These are phyloP conservation scores for Pogonocherus hispidulus DNA, from an alignment of 2,888 invertebrate species.

Conservation along the genomic window DNA sequence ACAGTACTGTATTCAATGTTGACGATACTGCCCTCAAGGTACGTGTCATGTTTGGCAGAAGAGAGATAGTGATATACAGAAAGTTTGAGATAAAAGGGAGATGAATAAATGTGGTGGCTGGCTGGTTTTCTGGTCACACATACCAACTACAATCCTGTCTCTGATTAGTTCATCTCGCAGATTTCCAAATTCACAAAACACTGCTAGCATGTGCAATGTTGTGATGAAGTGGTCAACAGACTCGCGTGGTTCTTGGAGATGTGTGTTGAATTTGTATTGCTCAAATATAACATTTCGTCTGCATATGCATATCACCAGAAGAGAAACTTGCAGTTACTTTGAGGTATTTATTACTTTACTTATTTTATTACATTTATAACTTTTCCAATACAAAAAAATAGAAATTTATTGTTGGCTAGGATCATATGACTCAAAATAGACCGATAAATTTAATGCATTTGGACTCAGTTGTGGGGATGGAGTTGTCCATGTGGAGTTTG, in stretches of 20 bases:
- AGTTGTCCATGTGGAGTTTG: neutral
- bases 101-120: constrained; percentile 12
- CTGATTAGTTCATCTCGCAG: constrained; percentile 28
- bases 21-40: too few species aligned
- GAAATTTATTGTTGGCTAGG: constrained; percentile 5
- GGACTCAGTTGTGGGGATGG: constrained; percentile 7
- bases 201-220: constrained; percentile 22
- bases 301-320: constrained; percentile 1
- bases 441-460: neutral
- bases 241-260: constrained; percentile 19
- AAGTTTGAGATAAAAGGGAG: too few species aligned
- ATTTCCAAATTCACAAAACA: constrained; percentile 31
- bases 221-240: constrained; percentile 22
- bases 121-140: constrained; percentile 13
- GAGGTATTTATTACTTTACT: too few species aligned
- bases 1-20: too few species aligned
- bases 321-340: neutral
- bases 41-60: too few species aligned
- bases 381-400: constrained; percentile 9
- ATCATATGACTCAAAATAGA: constrained; percentile 6
- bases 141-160: constrained; percentile 31
- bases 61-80: too few species aligned
- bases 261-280: constrained; percentile 19
- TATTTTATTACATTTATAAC: neutral
- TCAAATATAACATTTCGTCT: too few species aligned